A percentile compares a stretch with the other conserved stretches of the same genome.
phyloP scores from a whole-genome alignment of 2,113 vertebrate species.

The Oreocharis arfaki region DNA sequence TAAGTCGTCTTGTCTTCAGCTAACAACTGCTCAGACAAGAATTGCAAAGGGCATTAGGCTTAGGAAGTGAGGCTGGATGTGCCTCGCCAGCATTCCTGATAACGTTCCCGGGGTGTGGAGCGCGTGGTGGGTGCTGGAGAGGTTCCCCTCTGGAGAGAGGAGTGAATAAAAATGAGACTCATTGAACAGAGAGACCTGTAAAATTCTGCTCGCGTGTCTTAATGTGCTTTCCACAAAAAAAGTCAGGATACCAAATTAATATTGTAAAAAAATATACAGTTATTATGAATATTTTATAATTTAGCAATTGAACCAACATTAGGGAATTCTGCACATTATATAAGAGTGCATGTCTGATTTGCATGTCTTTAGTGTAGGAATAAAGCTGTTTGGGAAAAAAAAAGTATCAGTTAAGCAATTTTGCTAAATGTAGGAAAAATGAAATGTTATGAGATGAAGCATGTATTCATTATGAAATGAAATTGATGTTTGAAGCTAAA shows the following conservation, averaged over 20 bases:
- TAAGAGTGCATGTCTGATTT: background rate
- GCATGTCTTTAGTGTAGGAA: constrained; percentile 7
- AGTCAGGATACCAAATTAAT: background rate
- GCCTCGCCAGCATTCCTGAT: background rate
- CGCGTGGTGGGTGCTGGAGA: background rate
- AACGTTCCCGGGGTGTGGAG: background rate
- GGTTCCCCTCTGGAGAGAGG: background rate
- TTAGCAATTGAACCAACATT: background rate
- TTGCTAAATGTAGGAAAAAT: constrained; percentile 55
- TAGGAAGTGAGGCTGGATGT: background rate
- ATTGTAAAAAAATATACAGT: background rate
- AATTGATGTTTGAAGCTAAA: constrained; percentile 62
- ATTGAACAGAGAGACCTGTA: background rate
- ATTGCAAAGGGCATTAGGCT: constrained; percentile 15
- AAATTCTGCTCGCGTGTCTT: background rate
- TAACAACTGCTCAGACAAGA: constrained; percentile 23
- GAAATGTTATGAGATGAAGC: constrained; percentile 40
- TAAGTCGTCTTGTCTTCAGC: constrained; percentile 24
- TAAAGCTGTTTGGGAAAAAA: background rate
- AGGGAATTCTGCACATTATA: background rate
- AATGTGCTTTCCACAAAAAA: background rate
- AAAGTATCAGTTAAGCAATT: constrained; percentile 23
- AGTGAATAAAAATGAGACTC: background rate
- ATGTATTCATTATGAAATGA: constrained; percentile 40
- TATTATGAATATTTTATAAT: constrained; percentile 18